Evolutionary conservation across 2,888 invertebrate genomes (phyloP).

Genomic region (Sinotaia quadrata): DNA sequence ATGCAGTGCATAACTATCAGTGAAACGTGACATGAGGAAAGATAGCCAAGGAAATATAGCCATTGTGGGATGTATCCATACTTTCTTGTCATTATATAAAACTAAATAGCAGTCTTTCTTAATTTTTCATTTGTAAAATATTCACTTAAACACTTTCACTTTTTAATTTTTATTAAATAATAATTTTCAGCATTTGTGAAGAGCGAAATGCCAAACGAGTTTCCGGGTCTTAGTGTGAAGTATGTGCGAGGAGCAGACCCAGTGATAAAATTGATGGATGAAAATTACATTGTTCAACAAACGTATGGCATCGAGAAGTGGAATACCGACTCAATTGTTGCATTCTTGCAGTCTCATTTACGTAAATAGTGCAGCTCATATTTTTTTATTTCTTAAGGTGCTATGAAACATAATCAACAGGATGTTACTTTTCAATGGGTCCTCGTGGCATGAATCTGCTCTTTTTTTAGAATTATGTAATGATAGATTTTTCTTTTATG

Average conservation of each 20-base stretch:
- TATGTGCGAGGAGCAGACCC: constrained; percentile 96
- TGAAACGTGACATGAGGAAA: too few species aligned
- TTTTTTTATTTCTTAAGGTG: not conserved
- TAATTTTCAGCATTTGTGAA: constrained; percentile 91
- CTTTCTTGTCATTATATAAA: not conserved
- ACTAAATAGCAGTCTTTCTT: not conserved
- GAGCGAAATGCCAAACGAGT: constrained; percentile 90
- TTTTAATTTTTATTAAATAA: not conserved
- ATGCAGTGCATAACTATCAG: too few species aligned
- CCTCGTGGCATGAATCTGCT: not conserved
- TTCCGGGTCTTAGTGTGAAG: constrained; percentile 91
- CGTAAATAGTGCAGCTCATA: constrained; percentile 43
- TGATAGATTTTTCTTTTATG: constrained; percentile 2
- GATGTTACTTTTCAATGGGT: not conserved
- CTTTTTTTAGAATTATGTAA: not conserved
- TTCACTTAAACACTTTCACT: not conserved
- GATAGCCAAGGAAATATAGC: too few species aligned
- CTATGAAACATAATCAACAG: not conserved
- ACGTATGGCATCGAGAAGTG: constrained; percentile 96
- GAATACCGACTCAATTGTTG: constrained; percentile 98
- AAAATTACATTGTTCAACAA: constrained; percentile 83
- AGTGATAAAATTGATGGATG: constrained; percentile 90
- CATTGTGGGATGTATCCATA: not conserved
- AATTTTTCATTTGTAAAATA: not conserved
- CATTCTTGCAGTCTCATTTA: constrained; percentile 93